A percentile compares a stretch with the other conserved stretches of the same genome.
These are phyloP conservation scores for Tinamus guttatus DNA, from an alignment of 2,113 vertebrate genomes.

Conservation along the genomic window DNA sequence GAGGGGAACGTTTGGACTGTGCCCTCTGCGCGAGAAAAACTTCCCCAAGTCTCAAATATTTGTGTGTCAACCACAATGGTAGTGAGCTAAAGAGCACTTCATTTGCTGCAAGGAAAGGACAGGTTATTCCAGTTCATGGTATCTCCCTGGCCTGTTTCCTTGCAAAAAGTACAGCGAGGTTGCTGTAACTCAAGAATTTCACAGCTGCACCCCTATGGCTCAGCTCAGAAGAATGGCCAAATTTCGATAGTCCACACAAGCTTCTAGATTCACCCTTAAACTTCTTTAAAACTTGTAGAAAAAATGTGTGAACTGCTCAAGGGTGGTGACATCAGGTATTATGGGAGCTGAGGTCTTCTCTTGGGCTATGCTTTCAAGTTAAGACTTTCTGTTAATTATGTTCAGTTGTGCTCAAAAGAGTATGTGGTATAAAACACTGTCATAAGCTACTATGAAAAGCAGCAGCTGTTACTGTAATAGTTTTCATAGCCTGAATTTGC, in stretches of 20 bases:
- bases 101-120: background rate
- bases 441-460: background rate
- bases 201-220: background rate
- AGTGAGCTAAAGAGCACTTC: background rate
- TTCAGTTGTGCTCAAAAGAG: background rate
- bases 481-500: background rate
- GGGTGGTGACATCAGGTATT: background rate
- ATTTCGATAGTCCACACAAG: background rate
- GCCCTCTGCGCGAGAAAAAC: background rate
- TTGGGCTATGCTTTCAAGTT: background rate
- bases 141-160: background rate
- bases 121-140: rapidly evolving
- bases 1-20: background rate
- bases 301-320: background rate
- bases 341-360: background rate
- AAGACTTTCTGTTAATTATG: background rate
- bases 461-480: background rate
- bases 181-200: background rate
- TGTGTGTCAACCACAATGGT: background rate
- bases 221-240: background rate
- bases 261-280: background rate
- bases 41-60: background rate
- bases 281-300: background rate
- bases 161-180: background rate
- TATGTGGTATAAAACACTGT: background rate